These are phyloP conservation scores for Aplocera efformata DNA, from an alignment of 2,888 invertebrate genomes.

Conservation along the genomic window DNA sequence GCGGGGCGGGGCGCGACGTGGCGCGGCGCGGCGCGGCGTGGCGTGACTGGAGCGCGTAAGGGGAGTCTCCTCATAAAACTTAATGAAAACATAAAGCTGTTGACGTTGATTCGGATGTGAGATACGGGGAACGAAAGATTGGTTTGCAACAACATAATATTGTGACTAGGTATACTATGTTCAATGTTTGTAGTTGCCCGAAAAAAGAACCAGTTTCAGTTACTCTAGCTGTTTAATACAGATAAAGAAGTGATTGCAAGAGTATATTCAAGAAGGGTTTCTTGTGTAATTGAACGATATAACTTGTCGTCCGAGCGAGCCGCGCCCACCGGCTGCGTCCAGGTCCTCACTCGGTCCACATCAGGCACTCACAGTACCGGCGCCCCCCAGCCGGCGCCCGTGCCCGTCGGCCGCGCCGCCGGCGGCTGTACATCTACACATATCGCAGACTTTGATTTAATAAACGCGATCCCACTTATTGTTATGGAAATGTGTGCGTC, in stretches of 20 bases:
- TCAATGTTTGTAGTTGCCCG: too few relatives aligned
- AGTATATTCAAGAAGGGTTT: too few relatives aligned
- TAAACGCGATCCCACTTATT: constrained; percentile 23
- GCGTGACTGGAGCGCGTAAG: constrained; percentile 5
- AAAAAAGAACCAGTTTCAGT: too few relatives aligned
- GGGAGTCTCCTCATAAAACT: constrained; percentile 6
- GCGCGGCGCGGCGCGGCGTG: constrained; percentile 8
- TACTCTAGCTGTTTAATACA: too few relatives aligned
- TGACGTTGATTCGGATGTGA: constrained; percentile 2
- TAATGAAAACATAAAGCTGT: constrained; percentile 15
- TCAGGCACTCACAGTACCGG: constrained; percentile 12
- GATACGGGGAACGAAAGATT: too few relatives aligned
- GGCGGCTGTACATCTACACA: constrained; percentile 28
- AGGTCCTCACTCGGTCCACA: too few relatives aligned
- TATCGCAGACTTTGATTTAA: constrained; percentile 33
- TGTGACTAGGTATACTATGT: neutral
- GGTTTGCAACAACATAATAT: neutral
- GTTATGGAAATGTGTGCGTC: constrained; percentile 22
- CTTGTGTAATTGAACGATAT: too few relatives aligned
- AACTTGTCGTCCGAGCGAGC: too few relatives aligned
- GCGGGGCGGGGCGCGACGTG: neutral
- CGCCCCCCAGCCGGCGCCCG: neutral
- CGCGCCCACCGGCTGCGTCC: too few relatives aligned
- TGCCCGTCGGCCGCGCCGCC: neutral
- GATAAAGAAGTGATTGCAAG: too few relatives aligned